Evolutionary conservation across 2,888 invertebrate genomes (phyloP), one percentile per base, ranked within the genome.

Genomic region (Glaucopsyche alexis): DNA sequence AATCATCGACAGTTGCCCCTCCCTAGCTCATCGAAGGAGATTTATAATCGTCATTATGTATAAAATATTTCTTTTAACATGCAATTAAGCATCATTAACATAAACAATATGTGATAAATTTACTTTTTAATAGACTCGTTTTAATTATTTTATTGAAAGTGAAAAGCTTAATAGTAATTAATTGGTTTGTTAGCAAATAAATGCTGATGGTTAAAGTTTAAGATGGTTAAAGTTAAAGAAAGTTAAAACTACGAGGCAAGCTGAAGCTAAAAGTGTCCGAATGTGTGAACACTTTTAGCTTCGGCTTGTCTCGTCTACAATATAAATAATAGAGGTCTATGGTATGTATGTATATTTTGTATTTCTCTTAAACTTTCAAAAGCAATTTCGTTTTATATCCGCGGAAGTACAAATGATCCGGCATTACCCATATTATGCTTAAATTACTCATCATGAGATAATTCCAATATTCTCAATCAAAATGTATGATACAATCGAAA

Each of bases 81-180:
- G 91, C 92, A 90, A 92, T 93, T 92, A 93, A 91, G 83, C 88
- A 91, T 90, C 91, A 93, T 92, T 92, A 91, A 92, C 91, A 88
- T 90, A 90, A 91, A 90, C 90, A 90, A 89, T 89, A 85, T 82
- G 83, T 82, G 81, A 82, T 83, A 82, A 80, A 76, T 78, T 81
- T 80, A 81, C 81, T 82, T 85, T 80, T 78, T 77, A 75, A 73
- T 67, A 75, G 77, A 78, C 74, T 76, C 74, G 75, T 72, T 73
- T 49, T 29, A 13, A 49, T 49, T 49, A 47, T 69, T 69, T 49
- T 8, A 69, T 69, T 69, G 66, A 66, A 66, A 42, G 66, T 66
- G 40, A 66, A 40, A 66, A 42, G 42, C 4, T 66, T n/a, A 29
- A 8, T 42, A 0, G 1, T 60, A 14, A 60, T 7, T 13, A 60